Conservation (phyloP, 2,113 vertebrate species). For the Panthera uncia region DNA sequence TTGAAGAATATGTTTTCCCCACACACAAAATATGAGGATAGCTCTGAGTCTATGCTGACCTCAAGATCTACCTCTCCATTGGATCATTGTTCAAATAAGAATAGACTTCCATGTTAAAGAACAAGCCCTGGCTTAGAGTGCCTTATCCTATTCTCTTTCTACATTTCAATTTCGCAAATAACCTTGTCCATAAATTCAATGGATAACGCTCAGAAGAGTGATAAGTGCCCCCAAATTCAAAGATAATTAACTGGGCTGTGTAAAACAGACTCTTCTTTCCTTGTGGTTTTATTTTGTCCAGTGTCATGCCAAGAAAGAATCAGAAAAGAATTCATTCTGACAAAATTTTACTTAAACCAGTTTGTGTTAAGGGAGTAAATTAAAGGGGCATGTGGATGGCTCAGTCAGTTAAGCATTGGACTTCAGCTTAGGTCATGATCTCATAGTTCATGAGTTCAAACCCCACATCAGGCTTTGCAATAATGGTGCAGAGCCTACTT, state of each 20-base stretch:
- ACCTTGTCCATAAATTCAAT: background rate
- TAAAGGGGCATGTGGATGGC: background rate
- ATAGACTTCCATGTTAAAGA: background rate
- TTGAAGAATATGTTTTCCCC: background rate
- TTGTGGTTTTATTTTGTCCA: background rate
- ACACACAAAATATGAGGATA: background rate
- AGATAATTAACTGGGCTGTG: background rate
- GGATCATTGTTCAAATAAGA: background rate
- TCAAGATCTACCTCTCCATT: background rate
- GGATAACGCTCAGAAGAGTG: background rate
- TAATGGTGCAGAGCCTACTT: no score
- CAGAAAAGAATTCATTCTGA: background rate
- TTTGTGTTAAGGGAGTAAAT: background rate
- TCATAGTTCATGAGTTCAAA: no score
- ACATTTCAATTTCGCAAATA: background rate
- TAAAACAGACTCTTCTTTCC: background rate
- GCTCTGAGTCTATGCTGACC: background rate
- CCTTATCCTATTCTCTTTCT: background rate
- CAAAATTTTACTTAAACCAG: slow-evolving; percentile 17
- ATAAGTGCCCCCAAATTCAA: background rate
- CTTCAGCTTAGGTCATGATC: no score
- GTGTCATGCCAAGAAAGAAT: background rate
- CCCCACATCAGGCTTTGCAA: no score
- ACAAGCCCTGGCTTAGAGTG: background rate
- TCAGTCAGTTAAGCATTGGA: no score